Percentiles rank a stretch among this genome's conserved stretches.
Conservation (phyloP, 1,140 invertebrate genomes). For the Sweltsa coloradensis region DNA sequence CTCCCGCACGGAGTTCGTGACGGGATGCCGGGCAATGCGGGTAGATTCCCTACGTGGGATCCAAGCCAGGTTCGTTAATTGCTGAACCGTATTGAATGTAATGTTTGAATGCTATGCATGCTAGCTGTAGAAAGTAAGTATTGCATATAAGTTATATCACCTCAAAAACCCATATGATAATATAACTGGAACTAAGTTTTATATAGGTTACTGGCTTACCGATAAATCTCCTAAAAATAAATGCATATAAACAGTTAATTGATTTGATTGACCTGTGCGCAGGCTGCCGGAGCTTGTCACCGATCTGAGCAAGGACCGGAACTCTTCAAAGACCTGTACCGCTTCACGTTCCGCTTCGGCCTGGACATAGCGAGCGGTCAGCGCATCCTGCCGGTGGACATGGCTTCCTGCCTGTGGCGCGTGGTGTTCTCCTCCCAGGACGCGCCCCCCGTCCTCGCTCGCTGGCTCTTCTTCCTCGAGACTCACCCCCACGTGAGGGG, state of each 20-base stretch:
- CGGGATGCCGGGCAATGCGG: slow-evolving; percentile 66
- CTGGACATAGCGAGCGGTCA: slow-evolving; percentile 76
- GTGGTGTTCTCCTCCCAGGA: slow-evolving; percentile 77
- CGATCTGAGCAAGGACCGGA: slow-evolving; percentile 65
- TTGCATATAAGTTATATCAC: no score
- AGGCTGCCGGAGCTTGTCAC: slow-evolving; percentile 68
- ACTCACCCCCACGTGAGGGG: slow-evolving; percentile 70
- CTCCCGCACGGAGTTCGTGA: slow-evolving; percentile 73
- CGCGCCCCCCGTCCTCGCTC: slow-evolving; percentile 64
- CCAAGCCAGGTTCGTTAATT: no score
- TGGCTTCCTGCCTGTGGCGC: slow-evolving; percentile 84
- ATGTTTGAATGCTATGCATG: no score
- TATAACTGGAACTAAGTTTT: no score
- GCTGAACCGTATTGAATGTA: no score
- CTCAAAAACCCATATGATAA: no score
- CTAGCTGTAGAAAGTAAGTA: no score
- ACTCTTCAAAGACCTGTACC: slow-evolving; percentile 85
- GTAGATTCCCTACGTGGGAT: slow-evolving; percentile 73
- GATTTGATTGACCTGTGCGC: no score
- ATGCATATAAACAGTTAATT: no score
- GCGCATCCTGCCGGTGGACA: slow-evolving; percentile 79
- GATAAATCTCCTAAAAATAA: no score
- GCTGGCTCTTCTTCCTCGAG: slow-evolving; percentile 82
- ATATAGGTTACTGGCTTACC: no score
- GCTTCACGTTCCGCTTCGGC: slow-evolving; percentile 73